These are phyloP conservation scores for Alosa sapidissima DNA, from an alignment of 2,797 vertebrate genomes.

Conservation along the genomic window DNA sequence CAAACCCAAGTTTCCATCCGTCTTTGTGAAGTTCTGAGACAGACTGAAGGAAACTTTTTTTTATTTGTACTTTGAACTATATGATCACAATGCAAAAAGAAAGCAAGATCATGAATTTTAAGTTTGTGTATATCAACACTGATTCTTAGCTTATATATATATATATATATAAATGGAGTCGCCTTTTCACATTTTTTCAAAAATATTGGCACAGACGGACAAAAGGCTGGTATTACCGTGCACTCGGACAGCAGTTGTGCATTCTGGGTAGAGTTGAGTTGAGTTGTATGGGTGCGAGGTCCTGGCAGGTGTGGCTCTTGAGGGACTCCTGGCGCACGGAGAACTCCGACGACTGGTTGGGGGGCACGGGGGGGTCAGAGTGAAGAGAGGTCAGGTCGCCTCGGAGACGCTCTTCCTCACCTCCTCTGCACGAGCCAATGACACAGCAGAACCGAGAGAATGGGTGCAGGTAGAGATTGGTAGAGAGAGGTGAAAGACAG, in stretches of 20 bases:
- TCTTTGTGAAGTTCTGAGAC: not conserved
- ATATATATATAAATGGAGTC: too few species aligned
- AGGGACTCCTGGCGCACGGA: constrained; percentile 68
- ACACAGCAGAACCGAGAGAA: not conserved
- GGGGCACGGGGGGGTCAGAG: constrained; percentile 62
- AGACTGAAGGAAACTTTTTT: not conserved
- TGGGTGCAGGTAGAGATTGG: not conserved
- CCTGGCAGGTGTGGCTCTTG: constrained; percentile 81
- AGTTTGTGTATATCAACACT: too few species aligned
- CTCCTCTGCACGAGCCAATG: constrained; percentile 58
- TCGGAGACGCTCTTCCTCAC: constrained; percentile 86
- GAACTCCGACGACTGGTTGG: constrained; percentile 46
- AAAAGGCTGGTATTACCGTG: constrained; percentile 57
- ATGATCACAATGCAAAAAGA: not conserved
- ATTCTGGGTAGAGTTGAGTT: constrained; percentile 50
- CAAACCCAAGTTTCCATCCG: not conserved
- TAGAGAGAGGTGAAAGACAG: not conserved
- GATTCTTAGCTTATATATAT: too few species aligned
- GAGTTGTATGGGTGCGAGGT: constrained; percentile 65
- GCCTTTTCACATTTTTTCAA: too few species aligned
- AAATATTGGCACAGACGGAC: not conserved
- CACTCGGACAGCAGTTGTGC: constrained; percentile 56
- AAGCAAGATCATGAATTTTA: too few species aligned
- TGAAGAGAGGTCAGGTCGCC: constrained; percentile 71
- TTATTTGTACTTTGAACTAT: not conserved